A percentile compares a stretch with the other conserved stretches of the same genome.
Conservation (phyloP, 2,888 invertebrate genomes). For the Ypsolopha scabrella region DNA sequence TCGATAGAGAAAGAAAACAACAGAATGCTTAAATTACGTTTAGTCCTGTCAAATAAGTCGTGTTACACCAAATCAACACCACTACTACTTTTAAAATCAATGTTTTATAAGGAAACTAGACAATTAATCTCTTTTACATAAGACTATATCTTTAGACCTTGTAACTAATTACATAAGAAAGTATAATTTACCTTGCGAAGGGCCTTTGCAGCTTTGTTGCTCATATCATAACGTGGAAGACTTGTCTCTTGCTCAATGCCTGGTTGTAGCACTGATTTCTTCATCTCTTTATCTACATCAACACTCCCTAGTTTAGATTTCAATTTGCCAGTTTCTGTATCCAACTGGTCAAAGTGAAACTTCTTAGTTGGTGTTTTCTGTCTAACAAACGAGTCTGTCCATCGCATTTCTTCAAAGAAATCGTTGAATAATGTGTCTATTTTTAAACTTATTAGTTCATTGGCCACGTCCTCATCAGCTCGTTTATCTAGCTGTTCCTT, state of each 20-base stretch:
- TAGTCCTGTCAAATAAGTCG: too few species aligned
- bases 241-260: slow-evolving; percentile 75
- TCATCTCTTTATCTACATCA: slow-evolving; percentile 69
- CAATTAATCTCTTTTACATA: too few species aligned
- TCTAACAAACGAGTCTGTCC: slow-evolving; percentile 33
- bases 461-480: slow-evolving; percentile 36
- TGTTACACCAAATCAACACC: too few species aligned
- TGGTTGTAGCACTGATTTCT: slow-evolving; percentile 72
- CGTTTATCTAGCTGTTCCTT: slow-evolving; percentile 41
- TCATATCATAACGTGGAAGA: slow-evolving; percentile 71
- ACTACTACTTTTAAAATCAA: too few species aligned
- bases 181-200: slow-evolving; percentile 59
- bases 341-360: slow-evolving; percentile 51
- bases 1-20: too few species aligned
- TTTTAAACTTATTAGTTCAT: slow-evolving; percentile 41
- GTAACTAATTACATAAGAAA: neutral
- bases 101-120: too few species aligned
- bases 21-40: too few species aligned
- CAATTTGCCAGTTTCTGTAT: slow-evolving; percentile 46
- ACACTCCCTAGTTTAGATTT: slow-evolving; percentile 48
- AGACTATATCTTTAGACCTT: too few species aligned
- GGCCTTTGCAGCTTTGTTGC: slow-evolving; percentile 67
- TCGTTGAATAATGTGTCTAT: slow-evolving; percentile 40
- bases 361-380: slow-evolving; percentile 13
- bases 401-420: slow-evolving; percentile 54